Base-by-base conservation (phyloP, 2,113 vertebrate genomes). In the Pseudopipra pipra region DNA sequence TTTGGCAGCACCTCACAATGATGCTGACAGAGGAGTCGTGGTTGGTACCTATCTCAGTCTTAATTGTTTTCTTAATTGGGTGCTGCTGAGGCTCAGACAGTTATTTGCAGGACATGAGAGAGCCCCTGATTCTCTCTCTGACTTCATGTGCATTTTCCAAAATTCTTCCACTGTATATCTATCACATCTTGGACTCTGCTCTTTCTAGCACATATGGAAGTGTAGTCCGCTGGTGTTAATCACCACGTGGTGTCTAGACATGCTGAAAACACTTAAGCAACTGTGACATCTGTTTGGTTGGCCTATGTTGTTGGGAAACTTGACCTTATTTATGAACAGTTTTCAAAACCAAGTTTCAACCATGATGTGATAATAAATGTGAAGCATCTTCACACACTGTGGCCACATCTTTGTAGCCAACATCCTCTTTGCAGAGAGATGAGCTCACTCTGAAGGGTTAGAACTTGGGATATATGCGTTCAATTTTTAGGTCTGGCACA, bases 171-270 rank as follows among this genome's bases (percentile, higher is more conserved):
- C 47, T 71, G 58, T 59, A 14, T 19, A 49, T 87, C 84, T 87
- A 59, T 74, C 70, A 52, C 54, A 31, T 95, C 74, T 73, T 54
- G 28, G 71, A 81, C 87, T 79, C 71, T 79, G 63, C 62, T 87
- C 59, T 62, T 89, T 81, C 49, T 51, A 70, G 51, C 72, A 37
- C 3, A 4, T 74, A 62, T 0, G 2, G 81, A 89, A 93, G 66
- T 33, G n/a, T 30, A 68, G 77, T 85, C 66, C 0, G 0, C 82
- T 96, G 90, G 72, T 93, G 82, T 93, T 96, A 90, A 94, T 91
- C 83, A 84, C 76, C 90, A 93, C 70, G 76, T 93, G 90, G 49
- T 92, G 93, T 96, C 95, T 97, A 96, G 90, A 95, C 95, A 72
- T 67, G 82, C 65, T 90, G 92, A 72, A 93, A 96, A 88, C 95